Percentiles rank a stretch among this genome's conserved stretches.
Conservation (phyloP, 2,113 vertebrate species). For the Chaetops frenatus region DNA sequence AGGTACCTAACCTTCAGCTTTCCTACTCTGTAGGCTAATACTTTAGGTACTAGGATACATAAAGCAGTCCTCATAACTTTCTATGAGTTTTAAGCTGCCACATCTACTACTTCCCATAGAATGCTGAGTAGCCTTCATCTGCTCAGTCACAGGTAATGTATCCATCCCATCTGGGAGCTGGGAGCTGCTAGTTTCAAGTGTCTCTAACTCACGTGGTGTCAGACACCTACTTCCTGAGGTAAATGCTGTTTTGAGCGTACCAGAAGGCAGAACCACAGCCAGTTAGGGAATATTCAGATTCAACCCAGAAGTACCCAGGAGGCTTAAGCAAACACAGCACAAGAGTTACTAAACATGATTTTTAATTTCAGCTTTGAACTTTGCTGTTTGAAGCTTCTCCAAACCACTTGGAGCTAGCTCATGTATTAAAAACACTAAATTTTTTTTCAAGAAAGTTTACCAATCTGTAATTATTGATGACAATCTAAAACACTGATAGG, state of each 20-base stretch:
- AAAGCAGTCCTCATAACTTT: not conserved
- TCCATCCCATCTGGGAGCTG: not conserved
- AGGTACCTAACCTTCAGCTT: not conserved
- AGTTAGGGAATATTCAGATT: not conserved
- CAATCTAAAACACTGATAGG: not conserved
- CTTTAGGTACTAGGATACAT: not conserved
- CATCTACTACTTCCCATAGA: not conserved
- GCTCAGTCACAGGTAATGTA: not conserved
- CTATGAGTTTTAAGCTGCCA: not conserved
- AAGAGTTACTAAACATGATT: not conserved
- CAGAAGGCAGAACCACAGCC: not conserved
- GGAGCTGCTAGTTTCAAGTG: not conserved
- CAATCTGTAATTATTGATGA: not conserved
- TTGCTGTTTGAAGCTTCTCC: not conserved
- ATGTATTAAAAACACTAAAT: not conserved
- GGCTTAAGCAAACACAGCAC: not conserved
- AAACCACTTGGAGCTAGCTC: not conserved
- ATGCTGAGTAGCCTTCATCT: not conserved
- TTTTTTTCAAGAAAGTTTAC: not conserved
- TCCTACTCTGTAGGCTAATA: not conserved
- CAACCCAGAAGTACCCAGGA: not conserved
- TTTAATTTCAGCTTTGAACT: constrained; percentile 43
- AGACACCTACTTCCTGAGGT: not conserved
- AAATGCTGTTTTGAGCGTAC: not conserved
- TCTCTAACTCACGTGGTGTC: not conserved